phyloP scores from a whole-genome alignment of 2,797 vertebrate genomes.

The Hirundo rustica region DNA sequence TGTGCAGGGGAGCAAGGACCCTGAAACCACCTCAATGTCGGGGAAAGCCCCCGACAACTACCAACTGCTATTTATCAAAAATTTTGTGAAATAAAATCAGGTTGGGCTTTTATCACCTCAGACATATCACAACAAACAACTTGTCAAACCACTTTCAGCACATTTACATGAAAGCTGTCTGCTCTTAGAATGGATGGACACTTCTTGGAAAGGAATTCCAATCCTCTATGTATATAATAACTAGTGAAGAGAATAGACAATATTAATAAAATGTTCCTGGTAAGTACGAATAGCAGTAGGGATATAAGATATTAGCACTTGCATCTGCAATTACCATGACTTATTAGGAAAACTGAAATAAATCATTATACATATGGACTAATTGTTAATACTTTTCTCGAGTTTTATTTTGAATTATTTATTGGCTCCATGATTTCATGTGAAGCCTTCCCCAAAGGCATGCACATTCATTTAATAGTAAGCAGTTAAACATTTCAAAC shows the following conservation, averaged over 20 bases:
- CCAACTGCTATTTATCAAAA: neutral
- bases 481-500: slow-evolving; percentile 58
- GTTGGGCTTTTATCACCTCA: neutral
- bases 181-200: neutral
- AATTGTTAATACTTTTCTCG: neutral
- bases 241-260: neutral
- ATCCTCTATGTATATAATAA: neutral
- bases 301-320: neutral
- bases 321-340: neutral
- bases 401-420: slow-evolving; percentile 16
- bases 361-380: neutral
- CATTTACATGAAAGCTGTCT: neutral
- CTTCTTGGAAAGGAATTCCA: neutral
- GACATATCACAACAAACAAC: neutral
- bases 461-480: slow-evolving; percentile 51
- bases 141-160: neutral
- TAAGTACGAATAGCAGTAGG: neutral
- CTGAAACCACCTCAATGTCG: no score
- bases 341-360: neutral
- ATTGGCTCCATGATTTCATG: neutral
- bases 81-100: neutral
- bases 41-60: no score
- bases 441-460: slow-evolving; percentile 43
- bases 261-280: neutral
- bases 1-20: no score